Conservation (phyloP, 2,797 vertebrate genomes). For the Alectoris magna region DNA sequence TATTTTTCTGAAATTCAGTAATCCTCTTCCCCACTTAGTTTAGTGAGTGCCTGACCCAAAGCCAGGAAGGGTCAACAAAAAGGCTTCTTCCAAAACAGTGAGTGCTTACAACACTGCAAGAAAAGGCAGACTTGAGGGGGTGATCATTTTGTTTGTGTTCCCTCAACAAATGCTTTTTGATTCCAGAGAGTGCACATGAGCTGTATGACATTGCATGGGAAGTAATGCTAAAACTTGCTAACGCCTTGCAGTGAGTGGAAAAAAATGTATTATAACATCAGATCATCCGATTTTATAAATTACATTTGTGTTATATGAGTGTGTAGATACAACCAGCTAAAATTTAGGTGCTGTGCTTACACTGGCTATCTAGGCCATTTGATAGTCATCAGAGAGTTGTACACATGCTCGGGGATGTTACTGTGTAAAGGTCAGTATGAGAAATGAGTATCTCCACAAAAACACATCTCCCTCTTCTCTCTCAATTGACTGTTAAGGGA, state of each 20-base stretch:
- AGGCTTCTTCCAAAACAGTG: slow-evolving; percentile 2
- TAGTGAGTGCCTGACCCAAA: slow-evolving; percentile 61
- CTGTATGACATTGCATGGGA: background rate
- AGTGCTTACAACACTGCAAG: background rate
- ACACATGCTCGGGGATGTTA: background rate
- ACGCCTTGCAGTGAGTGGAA: fast-evolving
- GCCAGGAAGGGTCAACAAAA: slow-evolving; percentile 52
- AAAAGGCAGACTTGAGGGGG: background rate
- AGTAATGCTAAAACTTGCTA: background rate
- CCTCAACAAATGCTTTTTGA: background rate
- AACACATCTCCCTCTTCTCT: background rate
- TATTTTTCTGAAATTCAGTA: slow-evolving; percentile 66
- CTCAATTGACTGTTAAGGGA: background rate
- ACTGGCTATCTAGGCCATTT: background rate
- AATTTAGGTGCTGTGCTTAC: background rate
- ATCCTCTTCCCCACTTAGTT: slow-evolving; percentile 55
- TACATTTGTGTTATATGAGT: background rate
- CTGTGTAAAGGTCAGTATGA: background rate
- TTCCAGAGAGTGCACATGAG: background rate
- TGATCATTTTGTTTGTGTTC: background rate
- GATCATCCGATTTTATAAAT: background rate
- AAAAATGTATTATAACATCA: background rate
- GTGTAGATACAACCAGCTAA: background rate
- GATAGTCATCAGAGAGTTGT: background rate
- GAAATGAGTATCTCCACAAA: background rate